A percentile compares a stretch with the other conserved stretches of the same genome.
These are phyloP conservation scores for Hippoglossus stenolepis DNA, from an alignment of 2,113 vertebrate species.

Conservation along the genomic window DNA sequence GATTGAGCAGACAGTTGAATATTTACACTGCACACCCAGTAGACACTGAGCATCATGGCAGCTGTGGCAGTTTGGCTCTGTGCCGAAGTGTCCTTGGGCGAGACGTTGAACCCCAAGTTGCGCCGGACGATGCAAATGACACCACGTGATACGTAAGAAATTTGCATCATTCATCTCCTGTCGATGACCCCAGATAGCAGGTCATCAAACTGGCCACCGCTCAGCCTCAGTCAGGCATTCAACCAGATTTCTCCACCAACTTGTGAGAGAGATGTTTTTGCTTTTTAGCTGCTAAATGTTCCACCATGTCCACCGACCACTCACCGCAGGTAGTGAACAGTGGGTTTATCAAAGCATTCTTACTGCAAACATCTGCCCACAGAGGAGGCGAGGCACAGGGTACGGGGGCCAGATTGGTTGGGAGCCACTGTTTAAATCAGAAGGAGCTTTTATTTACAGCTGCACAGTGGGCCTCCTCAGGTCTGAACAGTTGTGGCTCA, in stretches of 20 bases:
- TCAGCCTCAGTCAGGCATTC: no score
- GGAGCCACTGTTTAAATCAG: conserved; percentile 56
- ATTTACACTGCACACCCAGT: not conserved
- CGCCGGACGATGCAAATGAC: no score
- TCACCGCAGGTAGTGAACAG: not conserved
- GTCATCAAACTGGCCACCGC: no score
- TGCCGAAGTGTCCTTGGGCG: no score
- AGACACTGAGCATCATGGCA: no score
- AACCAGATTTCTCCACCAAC: not conserved
- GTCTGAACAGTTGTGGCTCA: conserved; percentile 54
- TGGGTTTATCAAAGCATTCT: conserved; percentile 28
- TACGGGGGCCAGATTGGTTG: conserved; percentile 19
- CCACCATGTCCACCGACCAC: not conserved
- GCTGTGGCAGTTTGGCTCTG: no score
- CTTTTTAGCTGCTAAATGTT: not conserved
- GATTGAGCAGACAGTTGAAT: not conserved
- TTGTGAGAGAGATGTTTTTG: not conserved
- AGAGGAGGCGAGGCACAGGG: conserved; percentile 22
- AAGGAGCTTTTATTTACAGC: conserved; percentile 66
- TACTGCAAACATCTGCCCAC: conserved; percentile 31
- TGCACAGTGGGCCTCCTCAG: conserved; percentile 54
- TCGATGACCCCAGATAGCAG: no score
- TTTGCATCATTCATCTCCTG: no score
- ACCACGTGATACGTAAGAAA: no score
- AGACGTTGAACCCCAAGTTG: no score